Conservation (phyloP, 2,888 invertebrate genomes). For the Sesia apiformis region DNA sequence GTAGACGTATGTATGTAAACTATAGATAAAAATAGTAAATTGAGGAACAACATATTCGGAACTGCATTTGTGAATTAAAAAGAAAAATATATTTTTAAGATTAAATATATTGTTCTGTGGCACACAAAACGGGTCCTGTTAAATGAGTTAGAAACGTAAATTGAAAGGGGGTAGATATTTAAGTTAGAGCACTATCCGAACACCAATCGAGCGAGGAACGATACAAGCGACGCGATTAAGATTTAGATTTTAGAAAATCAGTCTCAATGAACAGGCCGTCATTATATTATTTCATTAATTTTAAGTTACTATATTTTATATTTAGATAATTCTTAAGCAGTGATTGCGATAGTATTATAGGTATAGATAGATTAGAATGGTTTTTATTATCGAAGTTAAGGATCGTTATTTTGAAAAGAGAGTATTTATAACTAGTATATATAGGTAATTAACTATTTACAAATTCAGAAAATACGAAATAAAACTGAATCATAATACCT, state of each 20-base stretch:
- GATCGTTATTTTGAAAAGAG: no score
- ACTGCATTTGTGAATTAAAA: not conserved
- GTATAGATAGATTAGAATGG: no score
- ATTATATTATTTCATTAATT: slow-evolving; percentile 28
- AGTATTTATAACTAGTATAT: no score
- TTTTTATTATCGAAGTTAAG: no score
- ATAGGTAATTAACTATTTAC: no score
- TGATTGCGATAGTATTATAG: slow-evolving; percentile 11
- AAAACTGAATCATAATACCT: no score
- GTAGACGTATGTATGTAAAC: no score
- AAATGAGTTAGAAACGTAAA: not conserved
- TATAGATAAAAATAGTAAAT: no score
- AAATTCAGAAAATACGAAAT: no score
- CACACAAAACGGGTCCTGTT: not conserved
- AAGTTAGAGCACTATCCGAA: not conserved
- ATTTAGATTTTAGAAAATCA: slow-evolving; percentile 57
- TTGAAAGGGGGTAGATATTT: not conserved
- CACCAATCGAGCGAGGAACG: slow-evolving; percentile 1
- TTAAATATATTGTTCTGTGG: not conserved
- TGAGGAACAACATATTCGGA: no score
- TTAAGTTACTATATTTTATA: slow-evolving; percentile 35
- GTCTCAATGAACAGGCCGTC: slow-evolving; percentile 72
- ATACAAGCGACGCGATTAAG: not conserved
- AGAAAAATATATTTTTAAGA: not conserved
- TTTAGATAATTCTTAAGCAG: slow-evolving; percentile 23